Base-by-base conservation (phyloP, 2,888 invertebrate genomes). In the Drosophila prolongata region DNA sequence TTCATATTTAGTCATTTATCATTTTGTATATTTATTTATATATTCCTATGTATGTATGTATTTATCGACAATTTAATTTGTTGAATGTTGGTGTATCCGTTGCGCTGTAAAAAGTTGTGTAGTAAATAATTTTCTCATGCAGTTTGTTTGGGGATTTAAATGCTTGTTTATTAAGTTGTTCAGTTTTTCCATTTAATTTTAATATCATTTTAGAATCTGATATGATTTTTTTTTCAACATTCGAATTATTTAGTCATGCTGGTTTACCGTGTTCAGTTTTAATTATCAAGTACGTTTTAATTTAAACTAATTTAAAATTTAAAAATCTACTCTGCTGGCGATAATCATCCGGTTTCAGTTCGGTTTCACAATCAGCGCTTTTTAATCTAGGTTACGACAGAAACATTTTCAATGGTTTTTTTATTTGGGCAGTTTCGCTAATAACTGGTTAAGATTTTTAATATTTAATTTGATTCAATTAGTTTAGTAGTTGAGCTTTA, bases 131-230 rank as follows among this genome's bases (percentile, higher is more conserved):
- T 44, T 74, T 47, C 42, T 53, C 52, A 50, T 42, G 54, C 40
- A 57, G 47, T 54, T 68, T 35, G 10, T 16, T 55, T 8, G 78
- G 73, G 71, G 74, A 83, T 87, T 83, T 87, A 76, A 83, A 78
- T 80, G 68, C 84, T 89, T 59, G 72, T 83, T 83, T 83, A 89
- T 83, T 83, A 71, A 78, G 75, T 82, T 87, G 55, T 71, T 79
- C 82, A 69, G 70, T 79, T 80, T 76, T 79, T 69, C 64, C 76
- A 80, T 83, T 83, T 88, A 88, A 84, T 75, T 71, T 84, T 87
- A 81, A 76, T 83, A 87, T 88, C 81, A 87, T 88, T 83, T 89
- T 83, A 83, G 89, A 83, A 83, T 89, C 89, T 83, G 83, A 83
- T 83, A 83, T 83, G 83, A 83, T 83, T 83, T 81, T 84, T 62